Base-by-base conservation (phyloP, 1,140 invertebrate genomes). In the Lasioglossum albipes region DNA sequence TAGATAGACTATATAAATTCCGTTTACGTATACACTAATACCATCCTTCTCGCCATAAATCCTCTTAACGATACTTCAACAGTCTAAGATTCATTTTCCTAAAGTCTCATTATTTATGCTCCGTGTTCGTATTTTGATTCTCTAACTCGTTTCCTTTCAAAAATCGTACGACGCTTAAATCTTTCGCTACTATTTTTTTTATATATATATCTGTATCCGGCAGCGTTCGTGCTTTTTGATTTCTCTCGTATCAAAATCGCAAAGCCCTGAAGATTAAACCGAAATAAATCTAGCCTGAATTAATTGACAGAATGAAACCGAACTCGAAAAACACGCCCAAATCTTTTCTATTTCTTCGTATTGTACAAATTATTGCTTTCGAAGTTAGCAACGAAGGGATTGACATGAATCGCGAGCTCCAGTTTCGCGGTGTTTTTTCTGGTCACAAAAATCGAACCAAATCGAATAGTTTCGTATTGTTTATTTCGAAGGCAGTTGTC, bases 1-100 rank as follows among this genome's bases (percentile, higher is more conserved):
- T 65, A 68, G 68, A 85, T 84, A 74, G 66, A 82, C 69, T 84
- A 84, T 81, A 76, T 67, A 76, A 86, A 87, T 61, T 81, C 70
- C 57, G 73, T 77, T 84, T 65, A 75, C 59, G 64, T 65, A 68
- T 59, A 22, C 42, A 61, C 41, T 57, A 77, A 84, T 73, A 67
- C 45, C 59, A 65, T 57, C 18, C 61, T 7, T 12, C 22, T 18
- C 36, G 27, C 0, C 67, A 59, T 74, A 49, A 65, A 79, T 66
- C 36, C 41, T 73, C 36, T 70, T 54, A 52, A 59, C 22, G 62
- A 20, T 81, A 61, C 62, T 49, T 76, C 69, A 83, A 76, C 79
- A 75, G n/a, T 68, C 49, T 74, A 81, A n/a, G 83, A 75, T 61
- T 84, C 86, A 31, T 79, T 79, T 42, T 18, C 20, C 45, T 20